Percentiles rank a stretch among this genome's conserved stretches.
Conservation (phyloP, 2,113 vertebrate genomes). For the Hemiscyllium ocellatum region DNA sequence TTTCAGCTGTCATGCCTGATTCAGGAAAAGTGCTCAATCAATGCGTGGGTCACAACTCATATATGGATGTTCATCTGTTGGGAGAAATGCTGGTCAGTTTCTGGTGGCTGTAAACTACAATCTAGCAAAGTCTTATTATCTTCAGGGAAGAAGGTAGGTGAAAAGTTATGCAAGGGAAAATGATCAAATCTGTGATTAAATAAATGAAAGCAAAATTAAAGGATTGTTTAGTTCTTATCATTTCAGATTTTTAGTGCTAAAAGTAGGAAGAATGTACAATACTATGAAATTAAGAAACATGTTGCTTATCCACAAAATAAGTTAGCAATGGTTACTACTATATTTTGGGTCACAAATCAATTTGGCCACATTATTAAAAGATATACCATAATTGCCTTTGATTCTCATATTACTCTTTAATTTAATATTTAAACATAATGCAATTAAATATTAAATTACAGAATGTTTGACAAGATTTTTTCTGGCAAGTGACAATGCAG, state of each 20-base stretch:
- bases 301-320: background rate
- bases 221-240: background rate
- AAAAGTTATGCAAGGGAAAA: background rate
- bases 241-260: background rate
- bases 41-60: background rate
- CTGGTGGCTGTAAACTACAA: background rate
- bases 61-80: background rate
- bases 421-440: background rate
- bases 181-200: background rate
- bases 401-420: background rate
- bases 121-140: background rate
- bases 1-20: background rate
- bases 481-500: background rate
- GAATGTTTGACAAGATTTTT: background rate
- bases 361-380: background rate
- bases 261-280: background rate
- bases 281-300: background rate
- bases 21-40: background rate
- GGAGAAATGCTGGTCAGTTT: background rate
- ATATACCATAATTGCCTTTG: constrained; percentile 9
- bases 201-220: background rate
- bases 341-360: background rate
- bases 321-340: background rate
- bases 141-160: background rate
- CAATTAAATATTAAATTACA: constrained; percentile 20